Conservation (phyloP, 1,140 invertebrate species). For the Chlorops oryzae region DNA sequence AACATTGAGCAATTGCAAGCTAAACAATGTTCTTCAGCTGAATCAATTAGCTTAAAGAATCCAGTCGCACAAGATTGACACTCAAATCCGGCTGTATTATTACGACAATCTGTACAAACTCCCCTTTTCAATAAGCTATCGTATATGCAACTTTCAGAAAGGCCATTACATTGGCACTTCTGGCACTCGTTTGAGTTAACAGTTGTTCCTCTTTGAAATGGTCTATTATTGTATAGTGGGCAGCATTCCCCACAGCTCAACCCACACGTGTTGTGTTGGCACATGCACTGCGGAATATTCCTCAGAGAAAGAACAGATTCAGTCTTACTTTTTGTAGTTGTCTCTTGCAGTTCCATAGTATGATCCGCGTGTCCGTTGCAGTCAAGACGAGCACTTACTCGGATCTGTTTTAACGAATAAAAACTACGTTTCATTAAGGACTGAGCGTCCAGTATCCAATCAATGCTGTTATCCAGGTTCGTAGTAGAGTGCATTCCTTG, state of each 20-base stretch:
- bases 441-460: slow-evolving; percentile 46
- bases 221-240: slow-evolving; percentile 75
- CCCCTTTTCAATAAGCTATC: slow-evolving; percentile 77
- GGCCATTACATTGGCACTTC: slow-evolving; percentile 78
- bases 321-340: slow-evolving; percentile 7
- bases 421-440: slow-evolving; percentile 61
- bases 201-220: slow-evolving; percentile 61
- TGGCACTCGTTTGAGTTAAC: slow-evolving; percentile 65
- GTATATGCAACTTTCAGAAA: slow-evolving; percentile 75
- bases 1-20: slow-evolving; percentile 71
- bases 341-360: slow-evolving; percentile 21
- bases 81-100: slow-evolving; percentile 75
- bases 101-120: slow-evolving; percentile 83
- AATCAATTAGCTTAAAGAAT: slow-evolving; percentile 61
- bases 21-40: slow-evolving; percentile 67
- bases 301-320: too few relatives aligned
- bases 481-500: slow-evolving; percentile 54
- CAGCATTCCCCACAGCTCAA: slow-evolving; percentile 80
- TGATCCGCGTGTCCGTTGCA: slow-evolving; percentile 81
- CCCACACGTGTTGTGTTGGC: slow-evolving; percentile 86
- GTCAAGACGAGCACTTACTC: slow-evolving; percentile 80
- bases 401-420: slow-evolving; percentile 86
- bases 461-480: slow-evolving; percentile 41
- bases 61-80: slow-evolving; percentile 78
- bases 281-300: slow-evolving; percentile 75